Evolutionary conservation across 2,888 invertebrate genomes (phyloP), one percentile per base, ranked within the genome.

Genomic region (Apotomis turbidana): DNA sequence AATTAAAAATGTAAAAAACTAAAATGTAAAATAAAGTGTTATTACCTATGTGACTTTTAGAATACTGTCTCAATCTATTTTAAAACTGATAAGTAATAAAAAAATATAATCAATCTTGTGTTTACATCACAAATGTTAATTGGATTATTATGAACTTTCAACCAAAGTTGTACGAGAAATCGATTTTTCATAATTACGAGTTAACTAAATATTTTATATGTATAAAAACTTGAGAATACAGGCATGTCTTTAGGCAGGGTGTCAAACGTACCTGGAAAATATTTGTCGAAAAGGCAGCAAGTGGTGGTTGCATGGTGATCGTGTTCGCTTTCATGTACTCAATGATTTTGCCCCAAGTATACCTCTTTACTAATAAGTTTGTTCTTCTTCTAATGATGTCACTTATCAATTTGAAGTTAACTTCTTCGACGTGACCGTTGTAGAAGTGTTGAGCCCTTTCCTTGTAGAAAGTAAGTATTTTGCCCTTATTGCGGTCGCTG

Each of bases 391-490:
- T 94, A n/a, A 97, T 95, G 3, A 97, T 95, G 79, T 97, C 97
- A 71, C 97, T 96, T 44, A 98, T 96, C 38, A 96, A 95, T 77
- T 96, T 96, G 82, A 97, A 97, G 78, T 97, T 96, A 0, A 97
- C 95, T 87, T 98, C 97, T 82, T 97, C 97, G 0, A 97, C 97
- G 72, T 97, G 96, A 0, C 97, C 97, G 76, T 97, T 96, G 83
- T 98, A 98, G 78, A 98, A 97, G 78, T 97, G 97, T 78, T 96
- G 96, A 0, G 96, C 97, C 81, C 97, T 95, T 82, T 97, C 97
- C 82, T 97, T 97, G 85, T 97, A 98, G 87, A 98, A 98, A 9
- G 96, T 96, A 76, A 97, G 89, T 52, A 97, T 94, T 86, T 96
- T 96, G 0, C 97, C 97, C 83, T 96, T 97, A 41, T 94, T 94